Base-by-base conservation (phyloP, 2,888 invertebrate species). In the Amiota communis region DNA sequence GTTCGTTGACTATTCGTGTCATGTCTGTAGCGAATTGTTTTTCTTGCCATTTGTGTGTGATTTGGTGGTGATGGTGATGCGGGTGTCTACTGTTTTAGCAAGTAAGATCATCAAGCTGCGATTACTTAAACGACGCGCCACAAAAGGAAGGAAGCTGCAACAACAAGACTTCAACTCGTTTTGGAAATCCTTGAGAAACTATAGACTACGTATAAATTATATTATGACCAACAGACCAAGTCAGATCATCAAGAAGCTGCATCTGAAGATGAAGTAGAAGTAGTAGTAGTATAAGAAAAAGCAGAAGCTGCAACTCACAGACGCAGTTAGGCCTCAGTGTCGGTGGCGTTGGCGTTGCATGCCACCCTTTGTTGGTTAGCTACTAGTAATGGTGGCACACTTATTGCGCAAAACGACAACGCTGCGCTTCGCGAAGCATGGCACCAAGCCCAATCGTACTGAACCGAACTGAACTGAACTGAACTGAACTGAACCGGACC, bases 371-470 rank as follows among this genome's bases (percentile, higher is more conserved):
- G 74, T 63, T 74, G 75, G 71, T 67, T 49, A 72, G 56, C 36
- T 72, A 73, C 36, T 72, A 73, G 71, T 72, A 74, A 59, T 75
- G 77, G 78, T 83, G 83, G 83, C 83, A 83, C 83, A 83, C 83
- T 83, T 83, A 83, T 85, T 83, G 83, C 85, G 83, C 83, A 83
- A 83, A 84, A 84, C n/a, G 47, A 70, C 70, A 76, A 71, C 72
- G 76, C 80, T 53, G 83, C 83, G 83, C 85, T 83, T 75, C 84
- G 79, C 78, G 85, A 79, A 83, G 83, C 83, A 85, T 83, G 80
- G 85, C 84, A 74, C 64, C 72, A 81, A 72, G 75, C 77, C 71
- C 77, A 77, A 15, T 13, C 59, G 20, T 6, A 12, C 48, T 13
- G 11, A 13, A 20, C 65, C 13, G 36, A 48, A 47, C 17, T 2